Base-by-base conservation (phyloP, 2,888 invertebrate species). In the Strigamia maritima region DNA sequence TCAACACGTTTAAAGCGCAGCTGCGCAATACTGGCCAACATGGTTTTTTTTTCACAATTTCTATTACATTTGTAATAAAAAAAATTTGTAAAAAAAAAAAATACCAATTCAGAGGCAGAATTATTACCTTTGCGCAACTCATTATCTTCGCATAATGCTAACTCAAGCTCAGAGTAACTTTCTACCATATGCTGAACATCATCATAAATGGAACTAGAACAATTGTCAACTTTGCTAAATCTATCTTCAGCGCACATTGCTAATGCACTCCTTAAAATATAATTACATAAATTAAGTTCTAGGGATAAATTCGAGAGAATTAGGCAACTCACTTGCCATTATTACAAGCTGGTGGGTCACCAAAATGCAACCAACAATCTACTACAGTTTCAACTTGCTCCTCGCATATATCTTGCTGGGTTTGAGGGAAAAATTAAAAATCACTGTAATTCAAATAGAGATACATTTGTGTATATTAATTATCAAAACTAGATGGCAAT, bases 291-390 rank as follows among this genome's bases (percentile, higher is more conserved):
- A 65, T 22, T 65, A 12, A 26, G 28, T n/a, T 24, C 0, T 14
- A 28, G 28, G 0, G 7, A 12, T 8, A 54, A 6, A 4, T 8
- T 6, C 24, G 26, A 28, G 14, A 16, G 24, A 28, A 24, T 12
- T 24, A 19, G 0, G 12, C 16, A 28, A 26, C 70, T 26, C 28
- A 70, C 70, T 26, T 70, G 70, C 70, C 70, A 70, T 70, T n/a
- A n/a, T 24, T 70, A 26, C 70, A 70, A 28, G 14, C 12, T 14
- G 70, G 70, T 12, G 70, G 24, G 2, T 28, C 28, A 28, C 26
- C 28, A n/a, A 26, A 70, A n/a, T 70, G 70, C 28, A 70, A 26
- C 70, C 70, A 70, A n/a, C 70, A 70, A 26, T 70, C 70, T 16
- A 28, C n/a, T 4, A 70, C 24, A 4, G 70, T n/a, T 10, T 70